phyloP scores from a whole-genome alignment of 2,888 invertebrate species.

The Tenthredo amoena region DNA sequence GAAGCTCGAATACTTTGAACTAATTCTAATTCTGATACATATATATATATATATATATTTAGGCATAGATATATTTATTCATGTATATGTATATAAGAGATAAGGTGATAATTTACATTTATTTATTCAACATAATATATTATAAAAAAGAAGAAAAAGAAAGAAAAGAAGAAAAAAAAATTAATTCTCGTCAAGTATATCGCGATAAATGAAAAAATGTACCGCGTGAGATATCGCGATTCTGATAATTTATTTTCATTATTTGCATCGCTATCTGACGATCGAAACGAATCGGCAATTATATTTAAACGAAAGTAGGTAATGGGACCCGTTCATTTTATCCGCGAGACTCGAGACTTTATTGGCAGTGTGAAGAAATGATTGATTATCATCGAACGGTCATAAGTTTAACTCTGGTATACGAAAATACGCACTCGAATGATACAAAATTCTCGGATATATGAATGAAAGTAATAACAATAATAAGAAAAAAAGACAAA shows the following conservation, averaged over 20 bases:
- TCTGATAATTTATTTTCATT: not conserved
- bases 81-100: not conserved
- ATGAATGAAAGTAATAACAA: not conserved
- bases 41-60: not conserved
- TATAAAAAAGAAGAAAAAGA: not conserved
- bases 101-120: not conserved
- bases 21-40: not conserved
- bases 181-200: not conserved
- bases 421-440: not conserved
- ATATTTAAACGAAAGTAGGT: not conserved
- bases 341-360: not conserved
- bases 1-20: not conserved
- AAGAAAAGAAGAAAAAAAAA: not conserved
- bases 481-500: not conserved
- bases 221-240: not conserved
- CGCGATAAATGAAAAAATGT: no score
- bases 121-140: slow-evolving; percentile 15
- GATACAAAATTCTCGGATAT: not conserved
- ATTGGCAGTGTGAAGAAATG: not conserved
- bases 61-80: not conserved
- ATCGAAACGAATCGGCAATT: not conserved
- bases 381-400: not conserved
- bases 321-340: not conserved
- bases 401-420: not conserved
- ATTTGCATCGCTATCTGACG: not conserved